Evolutionary conservation across 2,888 invertebrate species (phyloP), one percentile per base, ranked within the genome.

Genomic region (Pemphredon lugubris): DNA sequence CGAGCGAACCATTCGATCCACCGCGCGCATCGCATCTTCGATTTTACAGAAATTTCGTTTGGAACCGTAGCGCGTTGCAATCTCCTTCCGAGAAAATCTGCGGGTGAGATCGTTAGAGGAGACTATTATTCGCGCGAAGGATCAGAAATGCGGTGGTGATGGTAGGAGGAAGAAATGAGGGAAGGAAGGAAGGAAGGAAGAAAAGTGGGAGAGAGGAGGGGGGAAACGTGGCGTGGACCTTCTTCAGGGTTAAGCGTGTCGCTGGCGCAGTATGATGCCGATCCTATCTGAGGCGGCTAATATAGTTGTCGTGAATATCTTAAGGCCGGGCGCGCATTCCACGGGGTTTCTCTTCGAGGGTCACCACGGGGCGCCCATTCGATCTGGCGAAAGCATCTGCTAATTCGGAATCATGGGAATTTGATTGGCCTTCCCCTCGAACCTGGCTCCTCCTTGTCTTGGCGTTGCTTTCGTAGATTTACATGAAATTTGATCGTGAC

Each of bases 261-360:
- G 86, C 82, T 84, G 83, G 85, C 87, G 74, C 88, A 86, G 89
- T 88, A 86, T 88, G 88, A 88, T 84, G 84, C 87, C 87, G 88
- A 89, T 89, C 85, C 87, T 88, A 89, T 89, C 89, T 86, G 81
- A 83, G 79, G 82, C 82, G 84, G 86, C 89, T 89, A 89, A 89
- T 89, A 89, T 89, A 89, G 89, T 89, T 89, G 89, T 89, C 88
- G 88, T 88, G 89, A 88, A 88, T 89, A 88, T 88, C 86, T 87
- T 87, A 87, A 86, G 84, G 84, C 82, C 80, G 83, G 74, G 80
- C 87, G 82, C 82, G 84, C 86, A 88, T 87, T 87, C 88, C 87
- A 83, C 76, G 82, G 81, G 80, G 86, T 84, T 86, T 84, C 84
- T 83, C 82, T 77, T 81, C 83, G 83, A 84, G 84, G 83, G 76